Conservation (phyloP, 1,140 invertebrate species). For the Triops longicaudatus region DNA sequence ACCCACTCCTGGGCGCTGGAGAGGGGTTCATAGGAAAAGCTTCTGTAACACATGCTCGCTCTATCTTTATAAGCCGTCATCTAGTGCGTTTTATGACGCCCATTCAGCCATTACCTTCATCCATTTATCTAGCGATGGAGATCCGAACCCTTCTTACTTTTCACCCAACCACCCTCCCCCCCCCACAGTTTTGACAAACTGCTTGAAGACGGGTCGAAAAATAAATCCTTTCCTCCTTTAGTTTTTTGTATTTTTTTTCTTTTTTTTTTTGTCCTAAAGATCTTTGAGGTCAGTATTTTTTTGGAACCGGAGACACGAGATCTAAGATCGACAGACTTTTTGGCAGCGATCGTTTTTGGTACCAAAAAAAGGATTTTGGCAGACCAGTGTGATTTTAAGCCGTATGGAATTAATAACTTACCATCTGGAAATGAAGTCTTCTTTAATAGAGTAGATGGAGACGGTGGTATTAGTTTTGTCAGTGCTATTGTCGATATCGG, state of each 20-base stretch:
- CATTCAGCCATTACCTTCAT: constrained; percentile 15
- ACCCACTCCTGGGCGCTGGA: neutral
- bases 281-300: neutral
- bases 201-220: neutral
- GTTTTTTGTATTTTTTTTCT: neutral
- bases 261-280: neutral
- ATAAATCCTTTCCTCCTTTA: neutral
- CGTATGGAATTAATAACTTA: constrained; percentile 38
- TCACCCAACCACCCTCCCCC: too few species aligned
- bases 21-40: neutral
- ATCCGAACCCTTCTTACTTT: neutral
- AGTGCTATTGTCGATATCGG: constrained; percentile 28
- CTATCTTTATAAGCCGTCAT: constrained; percentile 15
- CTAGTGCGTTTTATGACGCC: constrained; percentile 11
- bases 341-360: neutral
- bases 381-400: neutral
- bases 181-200: neutral
- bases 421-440: constrained; percentile 58
- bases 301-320: neutral
- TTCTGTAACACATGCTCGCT: constrained; percentile 10
- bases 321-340: neutral
- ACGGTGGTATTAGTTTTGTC: constrained; percentile 40
- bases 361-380: neutral
- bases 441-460: constrained; percentile 54
- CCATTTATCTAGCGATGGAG: neutral